Evolutionary conservation across 2,113 vertebrate genomes (phyloP), one percentile per base, ranked within the genome.

Genomic region (Cebus imitator): DNA sequence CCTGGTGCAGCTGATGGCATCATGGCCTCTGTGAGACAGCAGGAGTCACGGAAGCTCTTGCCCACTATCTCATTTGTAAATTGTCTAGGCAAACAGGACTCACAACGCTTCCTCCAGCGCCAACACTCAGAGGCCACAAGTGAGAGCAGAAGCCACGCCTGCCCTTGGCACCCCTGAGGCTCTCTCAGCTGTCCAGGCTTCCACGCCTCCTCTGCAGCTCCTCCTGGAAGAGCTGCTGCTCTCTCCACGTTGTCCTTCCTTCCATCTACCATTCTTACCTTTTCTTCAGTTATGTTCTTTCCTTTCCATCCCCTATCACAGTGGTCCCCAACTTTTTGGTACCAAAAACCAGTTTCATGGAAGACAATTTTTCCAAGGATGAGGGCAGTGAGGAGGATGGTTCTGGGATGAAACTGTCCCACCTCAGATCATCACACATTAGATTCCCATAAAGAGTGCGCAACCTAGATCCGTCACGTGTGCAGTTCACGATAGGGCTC

Each of bases 181-280:
- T 11, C 17, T 17, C 9, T 37, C 37, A 2, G 12, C n/a, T n/a
- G 0, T 2, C 20, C 32, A 16, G 17, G 2, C 35, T 8, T 35
- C 78, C 25, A 2, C 0, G 30, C 25, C 27, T 64, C 23, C 30
- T 92, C 94, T 94, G 96, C 79, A 27, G 89, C 48, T 70, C 97
- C 87, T 83, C 97, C 97, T 93, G 96, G 30, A 86, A 58, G 0
- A 87, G 68, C 27, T 27, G 76, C 79, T 90, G 66, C 2, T 98
- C 37, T 40, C 45, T 30, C 23, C 2, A 48, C 0, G 48, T 82
- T 91, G 96, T 17, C 88, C 6, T 1, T 6, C 0, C 37, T 57
- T 18, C 75, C 10, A 6, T n/a, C 10, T 25, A 2, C 30, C 40
- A 10, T 16, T 73, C 57, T 68, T 9, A 17, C 72, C 18, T 73